phyloP scores from a whole-genome alignment of 2,113 vertebrate species.

The Spilogale gracilis region DNA sequence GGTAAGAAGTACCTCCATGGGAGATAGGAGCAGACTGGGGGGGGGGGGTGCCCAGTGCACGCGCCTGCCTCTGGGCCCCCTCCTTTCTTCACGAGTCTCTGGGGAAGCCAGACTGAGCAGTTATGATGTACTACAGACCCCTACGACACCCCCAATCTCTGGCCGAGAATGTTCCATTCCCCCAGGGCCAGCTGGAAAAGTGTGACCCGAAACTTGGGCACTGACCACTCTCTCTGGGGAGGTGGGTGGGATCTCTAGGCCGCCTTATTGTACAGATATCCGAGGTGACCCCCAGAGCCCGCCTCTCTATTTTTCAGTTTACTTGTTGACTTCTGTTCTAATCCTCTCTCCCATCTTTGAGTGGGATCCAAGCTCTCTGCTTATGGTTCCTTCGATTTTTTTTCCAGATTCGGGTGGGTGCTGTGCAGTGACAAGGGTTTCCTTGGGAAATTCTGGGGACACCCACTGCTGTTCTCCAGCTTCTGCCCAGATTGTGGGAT shows the following conservation, averaged over 20 bases:
- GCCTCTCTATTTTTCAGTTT: fast-evolving
- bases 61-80: background rate
- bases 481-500: background rate
- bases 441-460: background rate
- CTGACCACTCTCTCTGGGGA: background rate
- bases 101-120: background rate
- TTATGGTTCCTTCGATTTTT: background rate
- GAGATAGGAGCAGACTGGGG: background rate
- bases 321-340: background rate
- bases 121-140: background rate
- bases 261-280: background rate
- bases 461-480: background rate
- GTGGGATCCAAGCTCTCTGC: background rate
- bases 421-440: background rate
- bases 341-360: background rate
- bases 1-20: constrained; percentile 90
- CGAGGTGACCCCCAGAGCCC: background rate
- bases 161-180: background rate
- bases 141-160: background rate
- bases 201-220: background rate
- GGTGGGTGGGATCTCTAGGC: background rate
- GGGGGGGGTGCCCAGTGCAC: background rate
- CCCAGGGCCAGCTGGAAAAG: background rate
- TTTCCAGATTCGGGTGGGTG: background rate
- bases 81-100: background rate